Base-by-base conservation (phyloP, 1,140 invertebrate genomes). In the Coptotermes formosanus region DNA sequence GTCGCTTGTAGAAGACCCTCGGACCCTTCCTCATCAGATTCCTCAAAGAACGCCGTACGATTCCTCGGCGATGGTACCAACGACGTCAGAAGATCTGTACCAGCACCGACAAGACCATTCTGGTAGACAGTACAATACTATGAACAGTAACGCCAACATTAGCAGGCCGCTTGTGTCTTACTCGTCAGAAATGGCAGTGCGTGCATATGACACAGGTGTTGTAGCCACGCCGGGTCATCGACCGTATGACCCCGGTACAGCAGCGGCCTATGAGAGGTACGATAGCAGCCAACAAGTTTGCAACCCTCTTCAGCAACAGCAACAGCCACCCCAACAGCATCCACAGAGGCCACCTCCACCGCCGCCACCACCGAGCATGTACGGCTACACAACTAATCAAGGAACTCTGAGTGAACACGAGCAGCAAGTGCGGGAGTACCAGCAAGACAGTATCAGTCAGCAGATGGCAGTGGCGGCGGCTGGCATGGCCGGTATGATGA, bases 201-300 rank as follows among this genome's bases (percentile, higher is more conserved):
- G 64, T 6, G 93, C 86, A 55, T 94, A 94, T 90, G 94, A 94
- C 87, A 92, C 92, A 75, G 64, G 64, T 75, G 64, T 75, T 25
- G 64, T 75, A 0, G 91, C 93, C 2, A 48, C 75, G 0, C 85
- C 85, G 25, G 93, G 92, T 88, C 92, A 94, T 87, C 91, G 94
- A 83, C 93, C 94, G 0, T 94, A 94, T 87, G 93, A 94, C 88
- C 92, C 93, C 8, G 92, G 92, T 87, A 91, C 92, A 88, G 91
- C 93, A 2, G 92, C 94, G 0, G 94, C 94, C 0, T 96, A 96
- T 90, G 96, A 96, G 89, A 92, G 96, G 30, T 96, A 96, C 90
- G 95, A 96, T 88, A 92, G 93, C 43, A 86, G 87, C 84, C 89
- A 86, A 86, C 87, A 85, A 85, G 85, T 45, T 48, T 85, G 85